Conservation (phyloP, 2,113 vertebrate genomes). For the Haplotaxodon microlepis region DNA sequence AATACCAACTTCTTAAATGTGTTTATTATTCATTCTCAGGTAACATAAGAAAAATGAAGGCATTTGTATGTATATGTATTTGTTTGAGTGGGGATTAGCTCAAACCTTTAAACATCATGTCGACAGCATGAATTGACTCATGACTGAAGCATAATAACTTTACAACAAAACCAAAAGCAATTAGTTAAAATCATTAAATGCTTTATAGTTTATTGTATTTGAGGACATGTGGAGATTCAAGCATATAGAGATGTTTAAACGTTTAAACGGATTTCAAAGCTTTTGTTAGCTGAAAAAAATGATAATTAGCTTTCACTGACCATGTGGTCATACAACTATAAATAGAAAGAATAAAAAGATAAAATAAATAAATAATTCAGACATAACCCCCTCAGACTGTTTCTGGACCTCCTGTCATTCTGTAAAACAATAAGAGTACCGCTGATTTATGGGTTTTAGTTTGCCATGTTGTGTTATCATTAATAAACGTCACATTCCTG, state of each 20-base stretch:
- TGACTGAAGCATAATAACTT: not conserved
- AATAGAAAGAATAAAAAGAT: not conserved
- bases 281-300: not conserved
- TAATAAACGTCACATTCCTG: rapidly evolving
- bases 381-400: rapidly evolving
- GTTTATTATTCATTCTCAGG: not conserved
- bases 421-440: rapidly evolving
- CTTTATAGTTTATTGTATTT: not conserved
- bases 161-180: not conserved
- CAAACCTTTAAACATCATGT: not conserved
- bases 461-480: not conserved
- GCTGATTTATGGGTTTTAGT: not conserved
- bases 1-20: not conserved
- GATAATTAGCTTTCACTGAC: not conserved
- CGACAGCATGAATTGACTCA: not conserved
- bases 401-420: rapidly evolving
- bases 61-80: not conserved
- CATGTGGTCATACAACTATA: not conserved
- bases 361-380: not conserved
- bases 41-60: rapidly evolving
- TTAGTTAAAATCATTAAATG: rapidly evolving
- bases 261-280: rapidly evolving
- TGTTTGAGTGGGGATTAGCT: not conserved
- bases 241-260: rapidly evolving
- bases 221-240: rapidly evolving